Evolutionary conservation across 2,888 invertebrate species (phyloP).

Genomic region (Ophion costatus): DNA sequence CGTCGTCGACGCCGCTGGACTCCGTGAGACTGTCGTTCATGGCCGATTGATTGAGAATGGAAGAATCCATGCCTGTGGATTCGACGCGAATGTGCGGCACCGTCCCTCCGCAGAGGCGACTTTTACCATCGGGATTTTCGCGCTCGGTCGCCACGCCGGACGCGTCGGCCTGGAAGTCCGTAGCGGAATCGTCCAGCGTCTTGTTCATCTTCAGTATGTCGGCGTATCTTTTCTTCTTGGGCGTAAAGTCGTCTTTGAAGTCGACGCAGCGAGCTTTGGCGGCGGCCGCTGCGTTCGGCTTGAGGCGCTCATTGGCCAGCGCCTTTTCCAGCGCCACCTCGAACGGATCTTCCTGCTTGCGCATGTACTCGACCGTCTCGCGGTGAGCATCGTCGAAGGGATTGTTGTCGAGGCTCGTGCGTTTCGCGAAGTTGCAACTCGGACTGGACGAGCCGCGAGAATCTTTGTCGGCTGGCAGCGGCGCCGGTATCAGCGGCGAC

Average conservation of each 20-base stretch:
- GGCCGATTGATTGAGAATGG: conserved; percentile 77
- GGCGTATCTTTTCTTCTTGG: conserved; percentile 62
- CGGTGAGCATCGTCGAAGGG: conserved; percentile 78
- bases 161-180: conserved; percentile 33
- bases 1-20: conserved; percentile 58
- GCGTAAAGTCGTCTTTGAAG: conserved; percentile 69
- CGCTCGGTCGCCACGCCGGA: neutral
- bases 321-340: conserved; percentile 77
- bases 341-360: conserved; percentile 79
- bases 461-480: conserved; percentile 51
- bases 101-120: neutral
- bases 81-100: conserved; percentile 23
- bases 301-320: conserved; percentile 47
- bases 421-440: conserved; percentile 59
- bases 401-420: conserved; percentile 77
- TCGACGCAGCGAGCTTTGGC: conserved; percentile 47
- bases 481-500: conserved; percentile 77
- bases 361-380: conserved; percentile 76
- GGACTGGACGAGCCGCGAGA: neutral
- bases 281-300: neutral
- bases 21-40: conserved; percentile 76
- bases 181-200: conserved; percentile 71
- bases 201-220: conserved; percentile 74
- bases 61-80: conserved; percentile 55
- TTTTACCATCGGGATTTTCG: neutral